These are phyloP conservation scores for Acyrthosiphon pisum DNA, from an alignment of 1,140 invertebrate species.

Conservation along the genomic window DNA sequence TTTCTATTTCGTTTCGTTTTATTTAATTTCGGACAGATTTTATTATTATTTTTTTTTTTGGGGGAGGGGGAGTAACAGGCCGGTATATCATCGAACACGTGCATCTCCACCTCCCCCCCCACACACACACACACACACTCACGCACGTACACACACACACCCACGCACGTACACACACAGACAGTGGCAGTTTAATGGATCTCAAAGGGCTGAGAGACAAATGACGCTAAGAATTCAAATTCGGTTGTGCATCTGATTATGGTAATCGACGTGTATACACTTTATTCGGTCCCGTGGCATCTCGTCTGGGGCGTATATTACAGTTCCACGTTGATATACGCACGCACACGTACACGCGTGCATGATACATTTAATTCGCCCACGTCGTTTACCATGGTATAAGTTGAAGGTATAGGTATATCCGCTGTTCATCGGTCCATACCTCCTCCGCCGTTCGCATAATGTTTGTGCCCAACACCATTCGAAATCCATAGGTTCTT, in stretches of 20 bases:
- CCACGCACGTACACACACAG: neutral
- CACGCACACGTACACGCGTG: neutral
- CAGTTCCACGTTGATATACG: neutral
- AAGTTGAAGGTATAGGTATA: neutral
- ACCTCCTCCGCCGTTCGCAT: neutral
- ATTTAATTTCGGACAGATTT: slow-evolving; percentile 14
- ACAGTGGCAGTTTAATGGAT: neutral
- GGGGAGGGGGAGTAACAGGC: neutral
- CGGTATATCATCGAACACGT: neutral
- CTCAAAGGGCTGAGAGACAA: neutral
- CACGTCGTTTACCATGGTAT: neutral
- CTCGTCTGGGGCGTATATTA: neutral
- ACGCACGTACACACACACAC: too few species aligned
- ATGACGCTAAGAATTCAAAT: slow-evolving; percentile 32
- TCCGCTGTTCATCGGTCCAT: neutral
- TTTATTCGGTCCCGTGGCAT: neutral
- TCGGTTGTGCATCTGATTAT: slow-evolving; percentile 22
- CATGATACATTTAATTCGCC: neutral
- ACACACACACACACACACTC: too few species aligned
- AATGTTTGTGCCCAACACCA: neutral
- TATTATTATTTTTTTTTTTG: neutral
- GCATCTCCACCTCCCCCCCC: neutral
- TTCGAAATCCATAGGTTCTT: neutral
- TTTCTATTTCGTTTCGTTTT: neutral
- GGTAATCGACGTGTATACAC: slow-evolving; percentile 22